phyloP scores from a whole-genome alignment of 2,888 invertebrate genomes.

The Itoplectis maculator region DNA sequence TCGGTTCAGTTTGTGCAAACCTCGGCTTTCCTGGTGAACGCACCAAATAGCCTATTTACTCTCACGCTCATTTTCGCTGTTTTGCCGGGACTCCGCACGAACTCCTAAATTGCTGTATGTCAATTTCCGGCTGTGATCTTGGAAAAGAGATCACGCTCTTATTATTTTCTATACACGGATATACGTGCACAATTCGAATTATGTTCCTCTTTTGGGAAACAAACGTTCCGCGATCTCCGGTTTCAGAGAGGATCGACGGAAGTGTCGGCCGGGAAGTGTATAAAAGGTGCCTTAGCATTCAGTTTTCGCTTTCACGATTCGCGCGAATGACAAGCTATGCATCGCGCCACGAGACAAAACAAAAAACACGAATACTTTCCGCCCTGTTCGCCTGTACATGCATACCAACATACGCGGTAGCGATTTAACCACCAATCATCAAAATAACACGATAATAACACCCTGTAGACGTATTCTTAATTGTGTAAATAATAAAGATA shows the following conservation, averaged over 20 bases:
- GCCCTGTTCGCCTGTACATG: not conserved
- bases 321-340: slow-evolving; percentile 4
- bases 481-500: not conserved
- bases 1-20: not conserved
- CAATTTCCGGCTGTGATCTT: slow-evolving; percentile 4
- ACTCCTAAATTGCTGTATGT: slow-evolving; percentile 32
- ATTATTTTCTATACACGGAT: slow-evolving; percentile 42
- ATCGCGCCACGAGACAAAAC: not conserved
- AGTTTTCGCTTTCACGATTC: slow-evolving; percentile 54
- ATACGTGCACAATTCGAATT: slow-evolving; percentile 33
- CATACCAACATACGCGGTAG: too few relatives aligned
- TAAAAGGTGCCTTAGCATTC: slow-evolving; percentile 1
- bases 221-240: slow-evolving; percentile 15
- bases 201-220: slow-evolving; percentile 10
- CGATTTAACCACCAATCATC: too few relatives aligned
- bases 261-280: slow-evolving; percentile 19
- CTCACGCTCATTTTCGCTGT: slow-evolving; percentile 35
- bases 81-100: slow-evolving; percentile 50
- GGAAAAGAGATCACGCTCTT: slow-evolving; percentile 38
- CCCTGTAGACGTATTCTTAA: not conserved
- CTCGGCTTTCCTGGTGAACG: not conserved
- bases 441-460: not conserved
- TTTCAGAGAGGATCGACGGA: slow-evolving; percentile 16
- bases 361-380: not conserved
- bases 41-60: slow-evolving; percentile 46